Evolutionary conservation across 2,888 invertebrate genomes (phyloP).

Genomic region (Uropetala carovei): DNA sequence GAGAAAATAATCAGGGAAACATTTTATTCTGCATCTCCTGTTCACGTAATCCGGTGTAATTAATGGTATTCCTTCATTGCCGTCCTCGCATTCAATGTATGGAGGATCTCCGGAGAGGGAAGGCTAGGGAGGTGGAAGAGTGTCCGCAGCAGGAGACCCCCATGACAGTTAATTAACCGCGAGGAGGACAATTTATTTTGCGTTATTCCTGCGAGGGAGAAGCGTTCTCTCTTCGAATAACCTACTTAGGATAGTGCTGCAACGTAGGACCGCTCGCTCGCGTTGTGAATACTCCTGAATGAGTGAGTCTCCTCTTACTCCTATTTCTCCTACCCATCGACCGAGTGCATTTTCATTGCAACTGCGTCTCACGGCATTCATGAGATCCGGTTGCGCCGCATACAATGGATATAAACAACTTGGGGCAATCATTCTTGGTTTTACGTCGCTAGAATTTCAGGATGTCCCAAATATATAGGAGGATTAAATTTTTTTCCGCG

Average conservation of each 20-base stretch:
- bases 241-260: slow-evolving; percentile 8
- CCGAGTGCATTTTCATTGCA: neutral
- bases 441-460: slow-evolving; percentile 13
- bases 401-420: slow-evolving; percentile 27
- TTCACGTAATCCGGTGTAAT: neutral
- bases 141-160: neutral
- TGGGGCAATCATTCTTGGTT: slow-evolving; percentile 35
- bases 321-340: neutral
- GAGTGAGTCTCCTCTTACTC: neutral
- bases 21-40: neutral
- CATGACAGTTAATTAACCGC: slow-evolving; percentile 34
- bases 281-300: slow-evolving; percentile 29
- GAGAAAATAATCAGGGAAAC: neutral
- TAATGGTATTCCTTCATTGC: slow-evolving; percentile 22
- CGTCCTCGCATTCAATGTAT: neutral
- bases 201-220: neutral
- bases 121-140: neutral
- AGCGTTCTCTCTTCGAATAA: neutral
- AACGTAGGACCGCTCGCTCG: neutral
- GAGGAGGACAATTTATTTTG: slow-evolving; percentile 25
- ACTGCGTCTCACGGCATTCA: neutral
- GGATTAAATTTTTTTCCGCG: neutral
- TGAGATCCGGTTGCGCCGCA: slow-evolving; percentile 15
- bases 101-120: neutral
- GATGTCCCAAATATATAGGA: neutral